These are phyloP conservation scores for Thecophora atra DNA, from an alignment of 2,888 invertebrate species.

Conservation along the genomic window DNA sequence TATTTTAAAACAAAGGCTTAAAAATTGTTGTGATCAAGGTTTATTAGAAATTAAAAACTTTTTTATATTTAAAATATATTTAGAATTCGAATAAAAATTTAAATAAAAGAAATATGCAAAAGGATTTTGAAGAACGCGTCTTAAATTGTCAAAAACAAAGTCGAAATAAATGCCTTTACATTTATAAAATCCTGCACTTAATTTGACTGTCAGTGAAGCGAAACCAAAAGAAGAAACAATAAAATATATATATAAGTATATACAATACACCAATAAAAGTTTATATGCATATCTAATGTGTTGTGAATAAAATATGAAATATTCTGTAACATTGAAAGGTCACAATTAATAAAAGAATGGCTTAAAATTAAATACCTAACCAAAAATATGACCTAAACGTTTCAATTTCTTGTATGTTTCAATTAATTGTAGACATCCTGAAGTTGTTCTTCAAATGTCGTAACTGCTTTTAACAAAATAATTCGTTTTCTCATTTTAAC, in stretches of 20 bases:
- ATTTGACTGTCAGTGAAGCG: slow-evolving; percentile 38
- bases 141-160: too few relatives aligned
- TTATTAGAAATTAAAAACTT: too few relatives aligned
- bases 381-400: too few relatives aligned
- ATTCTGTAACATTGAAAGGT: slow-evolving; percentile 33
- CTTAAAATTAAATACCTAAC: slow-evolving; percentile 28
- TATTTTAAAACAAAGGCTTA: too few relatives aligned
- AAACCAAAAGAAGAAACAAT: slow-evolving; percentile 49
- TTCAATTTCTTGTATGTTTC: neutral
- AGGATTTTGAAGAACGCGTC: neutral
- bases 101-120: too few relatives aligned
- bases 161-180: slow-evolving; percentile 34
- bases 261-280: slow-evolving; percentile 55
- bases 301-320: slow-evolving; percentile 40
- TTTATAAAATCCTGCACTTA: slow-evolving; percentile 13
- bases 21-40: too few relatives aligned
- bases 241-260: slow-evolving; percentile 56
- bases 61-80: too few relatives aligned
- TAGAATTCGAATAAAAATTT: too few relatives aligned
- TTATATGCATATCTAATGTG: slow-evolving; percentile 30
- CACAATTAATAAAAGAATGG: slow-evolving; percentile 35
- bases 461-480: slow-evolving; percentile 16
- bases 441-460: slow-evolving; percentile 17
- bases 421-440: slow-evolving; percentile 11
- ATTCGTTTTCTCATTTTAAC: slow-evolving; percentile 14